Evolutionary conservation across 1,140 invertebrate species (phyloP).

Genomic region (Heliconius hewitsoni): DNA sequence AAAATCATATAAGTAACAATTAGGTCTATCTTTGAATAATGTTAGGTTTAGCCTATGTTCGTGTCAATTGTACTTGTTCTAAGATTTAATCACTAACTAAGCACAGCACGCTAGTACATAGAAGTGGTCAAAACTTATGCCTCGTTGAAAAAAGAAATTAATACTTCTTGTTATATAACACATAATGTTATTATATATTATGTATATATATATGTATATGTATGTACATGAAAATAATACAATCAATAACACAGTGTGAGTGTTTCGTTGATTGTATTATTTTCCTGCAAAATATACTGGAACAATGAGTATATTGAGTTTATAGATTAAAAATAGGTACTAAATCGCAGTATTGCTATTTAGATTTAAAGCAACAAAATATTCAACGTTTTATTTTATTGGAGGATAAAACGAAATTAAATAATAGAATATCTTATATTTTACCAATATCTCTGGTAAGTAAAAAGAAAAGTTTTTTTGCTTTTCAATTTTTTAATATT

Average conservation of each 20-base stretch:
- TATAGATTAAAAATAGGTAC: not conserved
- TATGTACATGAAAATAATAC: not conserved
- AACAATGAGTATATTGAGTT: not conserved
- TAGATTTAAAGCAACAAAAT: too few species aligned
- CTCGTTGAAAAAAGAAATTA: not conserved
- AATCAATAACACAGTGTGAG: not conserved
- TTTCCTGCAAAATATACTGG: not conserved
- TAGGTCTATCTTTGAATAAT: not conserved
- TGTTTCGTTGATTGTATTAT: not conserved
- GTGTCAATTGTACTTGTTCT: not conserved
- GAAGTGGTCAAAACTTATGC: not conserved
- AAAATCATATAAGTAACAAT: not conserved
- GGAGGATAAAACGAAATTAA: too few species aligned
- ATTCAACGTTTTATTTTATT: too few species aligned
- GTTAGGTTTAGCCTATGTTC: not conserved
- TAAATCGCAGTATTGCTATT: not conserved
- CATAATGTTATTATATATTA: not conserved
- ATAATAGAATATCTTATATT: too few species aligned
- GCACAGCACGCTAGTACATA: not conserved
- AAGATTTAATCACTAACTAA: not conserved
- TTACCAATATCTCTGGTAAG: too few species aligned
- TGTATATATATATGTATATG: not conserved
- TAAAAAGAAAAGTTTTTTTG: too few species aligned
- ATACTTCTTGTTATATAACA: not conserved
- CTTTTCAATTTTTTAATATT: too few species aligned